These are phyloP conservation scores for Neoaliturus tenellus DNA, from an alignment of 2,888 invertebrate species.

Conservation along the genomic window DNA sequence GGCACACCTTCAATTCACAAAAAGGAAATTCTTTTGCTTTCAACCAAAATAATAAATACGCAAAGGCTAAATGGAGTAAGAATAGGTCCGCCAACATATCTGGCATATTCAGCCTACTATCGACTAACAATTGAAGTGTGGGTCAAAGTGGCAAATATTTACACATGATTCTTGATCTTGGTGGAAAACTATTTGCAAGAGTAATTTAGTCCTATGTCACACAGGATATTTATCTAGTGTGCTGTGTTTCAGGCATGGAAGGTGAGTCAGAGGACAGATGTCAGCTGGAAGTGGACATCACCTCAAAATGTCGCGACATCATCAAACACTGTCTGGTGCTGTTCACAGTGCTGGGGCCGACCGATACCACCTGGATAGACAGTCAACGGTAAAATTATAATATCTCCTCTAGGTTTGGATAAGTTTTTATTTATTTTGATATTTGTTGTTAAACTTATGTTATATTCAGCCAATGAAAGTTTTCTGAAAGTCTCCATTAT, in stretches of 20 bases:
- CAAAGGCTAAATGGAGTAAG: too few species aligned
- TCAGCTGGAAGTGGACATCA: neutral
- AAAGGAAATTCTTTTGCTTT: too few species aligned
- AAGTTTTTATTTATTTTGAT: neutral
- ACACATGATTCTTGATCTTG: neutral
- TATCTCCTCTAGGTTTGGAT: neutral
- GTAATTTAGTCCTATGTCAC: too few species aligned
- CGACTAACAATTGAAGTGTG: neutral
- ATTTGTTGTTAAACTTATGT: neutral
- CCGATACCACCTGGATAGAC: neutral
- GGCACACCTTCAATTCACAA: too few species aligned
- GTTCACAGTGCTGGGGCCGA: constrained; percentile 8
- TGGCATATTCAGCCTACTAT: too few species aligned
- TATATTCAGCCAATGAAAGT: too few species aligned
- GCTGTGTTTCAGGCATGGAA: neutral
- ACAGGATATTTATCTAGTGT: too few species aligned
- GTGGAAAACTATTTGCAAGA: too few species aligned
- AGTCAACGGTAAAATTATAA: neutral
- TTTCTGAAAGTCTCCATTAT: too few species aligned
- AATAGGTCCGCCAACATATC: too few species aligned
- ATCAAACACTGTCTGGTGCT: constrained; percentile 22
- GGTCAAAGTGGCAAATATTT: neutral
- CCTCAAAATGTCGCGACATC: constrained; percentile 26
- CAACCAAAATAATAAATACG: too few species aligned
- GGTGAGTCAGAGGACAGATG: neutral